Base-by-base conservation (phyloP, 1,140 invertebrate species). In the Drosophila kepulauana region DNA sequence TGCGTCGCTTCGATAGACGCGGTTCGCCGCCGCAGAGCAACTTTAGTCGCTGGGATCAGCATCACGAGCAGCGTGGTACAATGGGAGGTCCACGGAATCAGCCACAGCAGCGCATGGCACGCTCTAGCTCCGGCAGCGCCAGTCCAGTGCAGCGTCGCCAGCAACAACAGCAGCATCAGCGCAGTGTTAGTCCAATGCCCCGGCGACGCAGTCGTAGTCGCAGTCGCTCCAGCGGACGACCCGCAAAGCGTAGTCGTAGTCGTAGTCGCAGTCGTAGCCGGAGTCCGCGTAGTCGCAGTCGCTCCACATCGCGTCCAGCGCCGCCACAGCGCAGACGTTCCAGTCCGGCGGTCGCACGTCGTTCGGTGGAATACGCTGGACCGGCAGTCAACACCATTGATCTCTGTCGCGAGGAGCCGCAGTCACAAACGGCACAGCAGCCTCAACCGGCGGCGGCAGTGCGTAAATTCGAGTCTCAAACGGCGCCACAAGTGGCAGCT, bases 371-470 rank as follows among this genome's bases (percentile, higher is more conserved):
- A 51, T 91, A 68, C 16, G 65, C 78, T 49, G 91, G 81, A 3
- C 91, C 91, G 20, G 11, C 78, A n/a, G 72, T 92, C 7, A 92
- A 89, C 59, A 91, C 91, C 45, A 91, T 92, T 61, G 91, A 92
- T 78, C 86, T 92, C 43, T 88, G 85, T 57, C 85, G 86, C 43
- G 93, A 94, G 54, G 94, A 94, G 51, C 93, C 94, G 85, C 92
- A 54, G 28, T 75, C 74, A 52, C 79, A 93, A 86, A 92, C 48
- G 35, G 73, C 75, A 52, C 73, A 94, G 85, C 93, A 56, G 41
- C 76, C 75, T 51, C 79, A 7, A 0, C 20, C 20, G 20, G 3
- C 20, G 20, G 20, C 20, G 41, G 10, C 15, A 7, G 82, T 13
- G 48, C 82, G 78, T 46, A 82, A 71, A 64, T 6, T 28, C 8